Evolutionary conservation across 1,140 invertebrate species (phyloP), one percentile per base, ranked within the genome.

Genomic region (Halesus radiatus): DNA sequence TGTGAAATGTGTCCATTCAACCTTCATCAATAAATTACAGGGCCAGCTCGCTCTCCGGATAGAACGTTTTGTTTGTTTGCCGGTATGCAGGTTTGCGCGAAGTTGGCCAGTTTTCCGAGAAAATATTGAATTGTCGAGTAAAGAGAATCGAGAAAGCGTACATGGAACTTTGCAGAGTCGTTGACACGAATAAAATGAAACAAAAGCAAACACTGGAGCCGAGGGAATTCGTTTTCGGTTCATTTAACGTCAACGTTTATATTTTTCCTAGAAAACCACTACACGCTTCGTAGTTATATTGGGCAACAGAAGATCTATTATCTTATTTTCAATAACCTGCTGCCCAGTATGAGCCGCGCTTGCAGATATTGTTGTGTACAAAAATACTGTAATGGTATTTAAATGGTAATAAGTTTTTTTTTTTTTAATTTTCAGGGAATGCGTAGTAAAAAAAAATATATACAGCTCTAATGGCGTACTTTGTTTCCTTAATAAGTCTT

Each of bases 241-340:
- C 56, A 60, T 60, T 60, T 60, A 60, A 60, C 56, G 56, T 60
- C 56, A 60, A 60, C 23, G 10, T 60, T 58, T 58, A 58, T n/a
- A n/a, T n/a, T 60, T 60, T 60, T 60, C 23, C 4, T 23, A 15
- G 8, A 0, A 60, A 22, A 2, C 56, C 7, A 20, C 54, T 22
- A 10, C 15, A 2, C 20, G n/a, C 54, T 18, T 32, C 3, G 0
- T 6, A 32, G 37, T 10, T 45, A 45, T 8, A 45, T 29, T 29
- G 10, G 37, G 10, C 8, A 45, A 45, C 0, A 13, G 10, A 45
- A 45, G 8, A 45, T 45, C 8, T 45, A 45, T 45, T 45, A 13
- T 8, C 2, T 13, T 45, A 45, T 45, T 13, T 10, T 45, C 8
- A 45, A 45, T 45, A 13, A 13, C 1, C 1, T 56, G n/a, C 54